A percentile compares a stretch with the other conserved stretches of the same genome.
These are phyloP conservation scores for Gonioctena quinquepunctata DNA, from an alignment of 1,140 invertebrate genomes.

Conservation along the genomic window DNA sequence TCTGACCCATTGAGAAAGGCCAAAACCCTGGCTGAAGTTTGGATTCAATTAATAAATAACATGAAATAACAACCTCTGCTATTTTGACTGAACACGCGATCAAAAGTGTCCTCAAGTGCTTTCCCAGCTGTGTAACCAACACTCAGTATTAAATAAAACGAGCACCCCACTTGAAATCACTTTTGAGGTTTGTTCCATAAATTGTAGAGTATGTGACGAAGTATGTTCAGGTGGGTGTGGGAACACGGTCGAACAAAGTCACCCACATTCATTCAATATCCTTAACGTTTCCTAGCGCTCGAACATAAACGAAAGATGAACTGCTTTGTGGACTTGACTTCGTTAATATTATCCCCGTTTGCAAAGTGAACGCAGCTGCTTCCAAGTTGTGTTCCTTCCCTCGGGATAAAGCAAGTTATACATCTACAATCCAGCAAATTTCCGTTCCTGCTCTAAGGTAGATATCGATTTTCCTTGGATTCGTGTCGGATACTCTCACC, in stretches of 20 bases:
- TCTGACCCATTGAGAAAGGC: too few species aligned
- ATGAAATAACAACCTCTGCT: too few species aligned
- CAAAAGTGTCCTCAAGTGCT: too few species aligned
- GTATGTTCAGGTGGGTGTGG: too few species aligned
- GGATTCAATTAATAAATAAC: too few species aligned
- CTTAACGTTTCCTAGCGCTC: background rate
- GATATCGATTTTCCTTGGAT: background rate
- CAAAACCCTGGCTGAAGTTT: too few species aligned
- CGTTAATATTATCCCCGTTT: slow-evolving; percentile 19
- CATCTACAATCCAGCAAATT: slow-evolving; percentile 13
- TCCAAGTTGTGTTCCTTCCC: slow-evolving; percentile 9
- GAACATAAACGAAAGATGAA: background rate
- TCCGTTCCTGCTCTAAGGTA: background rate
- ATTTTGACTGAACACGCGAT: too few species aligned
- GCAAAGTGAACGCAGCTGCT: slow-evolving; percentile 10
- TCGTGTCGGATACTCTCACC: background rate
- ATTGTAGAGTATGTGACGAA: too few species aligned
- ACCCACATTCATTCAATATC: background rate
- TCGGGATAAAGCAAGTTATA: background rate
- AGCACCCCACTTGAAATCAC: too few species aligned
- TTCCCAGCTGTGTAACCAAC: too few species aligned
- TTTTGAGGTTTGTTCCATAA: too few species aligned
- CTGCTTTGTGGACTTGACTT: background rate
- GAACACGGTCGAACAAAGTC: background rate
- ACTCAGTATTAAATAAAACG: too few species aligned